Evolutionary conservation across 2,888 invertebrate species (phyloP).

Genomic region (Ferdinandea cuprea): DNA sequence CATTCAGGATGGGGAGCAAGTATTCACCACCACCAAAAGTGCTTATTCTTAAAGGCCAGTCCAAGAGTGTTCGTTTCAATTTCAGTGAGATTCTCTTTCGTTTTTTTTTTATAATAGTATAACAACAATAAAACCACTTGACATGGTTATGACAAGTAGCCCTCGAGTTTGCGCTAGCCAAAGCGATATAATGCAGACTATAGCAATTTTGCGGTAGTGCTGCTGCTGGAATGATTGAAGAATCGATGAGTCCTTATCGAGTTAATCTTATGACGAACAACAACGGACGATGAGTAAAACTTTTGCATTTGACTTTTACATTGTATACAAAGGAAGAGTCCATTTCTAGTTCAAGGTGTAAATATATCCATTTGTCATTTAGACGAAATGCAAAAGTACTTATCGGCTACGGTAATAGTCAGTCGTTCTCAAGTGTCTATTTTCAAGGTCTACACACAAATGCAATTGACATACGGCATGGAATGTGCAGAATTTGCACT

Average conservation of each 20-base stretch:
- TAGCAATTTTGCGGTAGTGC: constrained; percentile 46
- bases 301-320: constrained; percentile 33
- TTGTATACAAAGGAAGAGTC: neutral
- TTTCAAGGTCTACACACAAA: constrained; percentile 7
- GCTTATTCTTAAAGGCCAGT: constrained; percentile 52
- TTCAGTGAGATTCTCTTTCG: constrained; percentile 49
- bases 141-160: constrained; percentile 70
- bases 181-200: constrained; percentile 68
- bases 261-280: constrained; percentile 60
- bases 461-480: constrained; percentile 2
- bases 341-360: constrained; percentile 35
- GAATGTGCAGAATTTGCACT: neutral
- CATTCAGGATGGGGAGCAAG: constrained; percentile 33
- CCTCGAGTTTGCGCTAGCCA: constrained; percentile 68
- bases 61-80: constrained; percentile 65
- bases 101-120: constrained; percentile 60
- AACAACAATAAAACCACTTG: constrained; percentile 71
- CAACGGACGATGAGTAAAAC: constrained; percentile 12
- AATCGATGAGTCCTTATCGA: constrained; percentile 70
- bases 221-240: constrained; percentile 32
- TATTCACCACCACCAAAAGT: constrained; percentile 61
- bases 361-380: constrained; percentile 9
- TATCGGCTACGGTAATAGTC: constrained; percentile 11
- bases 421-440: constrained; percentile 15
- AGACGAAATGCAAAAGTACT: neutral